A percentile compares a stretch with the other conserved stretches of the same genome.
phyloP scores from a whole-genome alignment of 2,797 vertebrate genomes.

The Gallinago nigripennis region DNA sequence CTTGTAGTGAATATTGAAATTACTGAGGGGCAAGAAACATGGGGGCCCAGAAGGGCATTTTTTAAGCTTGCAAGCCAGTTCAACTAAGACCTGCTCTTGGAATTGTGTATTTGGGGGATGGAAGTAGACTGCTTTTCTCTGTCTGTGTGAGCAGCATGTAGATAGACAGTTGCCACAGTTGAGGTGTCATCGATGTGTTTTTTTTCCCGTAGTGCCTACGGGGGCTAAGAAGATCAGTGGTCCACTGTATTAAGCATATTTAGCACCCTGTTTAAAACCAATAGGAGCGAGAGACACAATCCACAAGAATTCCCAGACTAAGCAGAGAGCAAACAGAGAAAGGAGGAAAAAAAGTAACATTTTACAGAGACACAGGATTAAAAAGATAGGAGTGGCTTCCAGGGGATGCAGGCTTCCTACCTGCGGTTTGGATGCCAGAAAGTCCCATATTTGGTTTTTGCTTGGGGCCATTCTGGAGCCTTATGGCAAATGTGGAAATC shows the following conservation, averaged over 20 bases:
- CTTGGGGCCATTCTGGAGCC: not conserved
- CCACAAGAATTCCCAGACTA: not conserved
- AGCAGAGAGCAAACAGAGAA: not conserved
- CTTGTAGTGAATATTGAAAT: not conserved
- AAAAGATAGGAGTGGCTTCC: not conserved
- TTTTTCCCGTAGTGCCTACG: not conserved
- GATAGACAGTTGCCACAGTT: not conserved
- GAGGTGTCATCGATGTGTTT: not conserved
- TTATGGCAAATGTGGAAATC: not conserved
- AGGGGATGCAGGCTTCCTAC: not conserved
- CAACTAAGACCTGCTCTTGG: not conserved
- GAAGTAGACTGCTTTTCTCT: not conserved
- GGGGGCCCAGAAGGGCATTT: not conserved
- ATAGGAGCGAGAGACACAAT: not conserved
- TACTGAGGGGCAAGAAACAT: not conserved
- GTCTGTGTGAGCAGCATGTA: not conserved
- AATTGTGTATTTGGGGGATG: not conserved
- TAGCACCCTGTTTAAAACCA: rapidly evolving
- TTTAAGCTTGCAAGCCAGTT: not conserved
- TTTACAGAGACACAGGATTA: not conserved
- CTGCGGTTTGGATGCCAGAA: not conserved
- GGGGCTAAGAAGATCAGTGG: not conserved
- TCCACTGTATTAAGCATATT: not conserved
- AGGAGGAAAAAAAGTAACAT: not conserved
- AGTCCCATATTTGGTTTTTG: not conserved